These are phyloP conservation scores for Rhinopomastus cyanomelas DNA, from an alignment of 2,113 vertebrate species.

Conservation along the genomic window DNA sequence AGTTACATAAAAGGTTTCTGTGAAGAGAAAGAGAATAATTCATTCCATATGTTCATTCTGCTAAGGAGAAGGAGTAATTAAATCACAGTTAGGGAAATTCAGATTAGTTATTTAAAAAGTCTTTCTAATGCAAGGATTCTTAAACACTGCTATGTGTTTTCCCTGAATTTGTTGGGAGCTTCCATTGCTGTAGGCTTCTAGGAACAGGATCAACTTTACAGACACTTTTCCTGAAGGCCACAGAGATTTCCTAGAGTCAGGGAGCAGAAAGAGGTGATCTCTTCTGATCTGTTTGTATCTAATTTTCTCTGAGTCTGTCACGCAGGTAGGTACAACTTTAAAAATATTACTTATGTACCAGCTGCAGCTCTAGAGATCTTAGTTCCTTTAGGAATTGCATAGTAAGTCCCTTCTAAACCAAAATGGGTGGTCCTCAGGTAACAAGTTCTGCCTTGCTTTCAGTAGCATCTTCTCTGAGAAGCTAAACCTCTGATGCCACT, in stretches of 20 bases:
- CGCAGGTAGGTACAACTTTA: fast-evolving
- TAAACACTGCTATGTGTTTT: background rate
- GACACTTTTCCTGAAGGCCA: background rate
- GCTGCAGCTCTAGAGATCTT: background rate
- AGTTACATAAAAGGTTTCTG: background rate
- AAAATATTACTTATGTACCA: background rate
- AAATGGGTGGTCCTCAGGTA: background rate
- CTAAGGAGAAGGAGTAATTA: conserved; percentile 3
- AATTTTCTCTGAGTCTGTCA: background rate
- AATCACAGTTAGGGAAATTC: conserved; percentile 19
- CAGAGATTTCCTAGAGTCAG: background rate
- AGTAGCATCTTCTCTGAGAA: background rate
- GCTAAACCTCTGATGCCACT: background rate
- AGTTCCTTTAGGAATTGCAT: background rate
- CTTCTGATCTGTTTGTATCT: background rate
- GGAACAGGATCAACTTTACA: background rate
- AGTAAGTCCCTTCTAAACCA: background rate
- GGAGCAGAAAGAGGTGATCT: background rate
- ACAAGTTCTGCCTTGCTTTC: background rate
- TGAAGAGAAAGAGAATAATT: conserved; percentile 14
- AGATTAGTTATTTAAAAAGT: conserved; percentile 10
- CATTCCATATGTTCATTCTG: conserved; percentile 13
- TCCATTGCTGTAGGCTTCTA: background rate
- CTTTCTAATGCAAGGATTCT: background rate
- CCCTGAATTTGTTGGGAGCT: background rate